Conservation (phyloP, 2,113 vertebrate species). For the Eidolon helvum region DNA sequence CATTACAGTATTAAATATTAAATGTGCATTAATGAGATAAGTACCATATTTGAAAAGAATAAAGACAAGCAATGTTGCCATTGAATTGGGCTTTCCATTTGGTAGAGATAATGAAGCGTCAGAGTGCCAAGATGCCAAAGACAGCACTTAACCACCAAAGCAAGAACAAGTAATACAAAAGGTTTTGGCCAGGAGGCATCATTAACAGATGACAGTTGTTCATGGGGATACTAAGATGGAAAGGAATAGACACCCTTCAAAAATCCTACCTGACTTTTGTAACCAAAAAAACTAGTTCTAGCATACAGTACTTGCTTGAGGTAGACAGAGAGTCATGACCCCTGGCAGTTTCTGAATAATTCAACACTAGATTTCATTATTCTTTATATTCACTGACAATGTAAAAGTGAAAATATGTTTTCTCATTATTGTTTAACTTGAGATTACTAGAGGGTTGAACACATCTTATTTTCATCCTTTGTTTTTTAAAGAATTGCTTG, state of each 20-base stretch:
- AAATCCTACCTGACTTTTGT: not conserved
- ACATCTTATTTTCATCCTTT: not conserved
- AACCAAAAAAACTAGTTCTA: not conserved
- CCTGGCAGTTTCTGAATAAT: not conserved
- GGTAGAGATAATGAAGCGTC: not conserved
- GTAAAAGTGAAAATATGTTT: not conserved
- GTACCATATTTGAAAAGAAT: not conserved
- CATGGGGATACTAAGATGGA: not conserved
- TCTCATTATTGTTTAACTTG: not conserved
- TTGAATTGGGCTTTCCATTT: not conserved
- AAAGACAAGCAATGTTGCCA: not conserved
- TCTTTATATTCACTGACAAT: not conserved
- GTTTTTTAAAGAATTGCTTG: not conserved
- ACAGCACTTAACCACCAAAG: not conserved
- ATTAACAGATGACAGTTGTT: not conserved
- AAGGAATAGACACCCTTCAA: not conserved
- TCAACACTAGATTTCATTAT: not conserved
- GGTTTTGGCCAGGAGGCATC: not conserved
- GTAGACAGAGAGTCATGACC: not conserved
- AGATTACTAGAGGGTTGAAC: not conserved
- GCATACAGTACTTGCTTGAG: not conserved
- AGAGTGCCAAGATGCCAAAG: not conserved
- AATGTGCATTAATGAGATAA: not conserved
- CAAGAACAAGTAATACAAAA: not conserved
- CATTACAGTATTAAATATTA: not conserved